Percentiles rank a stretch among this genome's conserved stretches.
Conservation (phyloP, 37 sponge, comb jelly and placozoan genomes). For the Petrosia ficiformis region DNA sequence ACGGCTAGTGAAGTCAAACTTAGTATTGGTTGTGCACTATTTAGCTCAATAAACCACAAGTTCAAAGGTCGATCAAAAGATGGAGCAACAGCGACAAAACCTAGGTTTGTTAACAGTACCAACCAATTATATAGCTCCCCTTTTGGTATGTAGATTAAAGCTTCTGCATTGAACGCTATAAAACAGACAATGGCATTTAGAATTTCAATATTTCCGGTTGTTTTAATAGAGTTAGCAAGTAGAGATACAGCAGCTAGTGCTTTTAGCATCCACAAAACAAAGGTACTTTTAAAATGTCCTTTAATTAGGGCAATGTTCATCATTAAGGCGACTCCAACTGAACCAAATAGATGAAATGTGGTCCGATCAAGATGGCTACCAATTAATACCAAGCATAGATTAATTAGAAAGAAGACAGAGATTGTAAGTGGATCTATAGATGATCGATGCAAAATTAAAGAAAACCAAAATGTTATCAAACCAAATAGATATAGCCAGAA, state of each 20-base stretch:
- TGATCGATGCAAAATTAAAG: conserved; percentile 9
- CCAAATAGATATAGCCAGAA: conserved; percentile 58
- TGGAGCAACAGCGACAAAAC: conserved; percentile 4
- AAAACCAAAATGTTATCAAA: conserved; percentile 19
- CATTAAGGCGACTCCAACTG: conserved; percentile 8
- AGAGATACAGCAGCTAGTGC: conserved; percentile 15
- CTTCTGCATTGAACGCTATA: conserved; percentile 12
- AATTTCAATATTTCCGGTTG: conserved; percentile 19
- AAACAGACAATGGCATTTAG: conserved; percentile 16
- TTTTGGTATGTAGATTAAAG: conserved; percentile 9
- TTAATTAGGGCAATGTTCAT: not conserved
- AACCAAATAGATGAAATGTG: conserved; percentile 45
- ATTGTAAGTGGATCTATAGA: conserved; percentile 1
- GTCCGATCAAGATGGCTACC: conserved; percentile 37
- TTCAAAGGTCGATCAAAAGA: conserved; percentile 13
- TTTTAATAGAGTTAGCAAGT: conserved; percentile 28
- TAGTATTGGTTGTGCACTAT: conserved; percentile 7
- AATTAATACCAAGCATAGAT: conserved; percentile 5
- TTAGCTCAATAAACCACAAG: conserved; percentile 28
- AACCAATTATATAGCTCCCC: conserved; percentile 10
- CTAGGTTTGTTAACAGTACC: conserved; percentile 23
- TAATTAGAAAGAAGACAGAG: conserved; percentile 28
- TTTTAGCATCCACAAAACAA: conserved; percentile 41
- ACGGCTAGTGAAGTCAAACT: conserved; percentile 15
- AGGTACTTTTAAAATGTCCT: not conserved